Percentiles rank a stretch among this genome's conserved stretches.
Evolutionary conservation across 2,888 invertebrate species (phyloP).

Genomic region (Xanthorhoe designata): DNA sequence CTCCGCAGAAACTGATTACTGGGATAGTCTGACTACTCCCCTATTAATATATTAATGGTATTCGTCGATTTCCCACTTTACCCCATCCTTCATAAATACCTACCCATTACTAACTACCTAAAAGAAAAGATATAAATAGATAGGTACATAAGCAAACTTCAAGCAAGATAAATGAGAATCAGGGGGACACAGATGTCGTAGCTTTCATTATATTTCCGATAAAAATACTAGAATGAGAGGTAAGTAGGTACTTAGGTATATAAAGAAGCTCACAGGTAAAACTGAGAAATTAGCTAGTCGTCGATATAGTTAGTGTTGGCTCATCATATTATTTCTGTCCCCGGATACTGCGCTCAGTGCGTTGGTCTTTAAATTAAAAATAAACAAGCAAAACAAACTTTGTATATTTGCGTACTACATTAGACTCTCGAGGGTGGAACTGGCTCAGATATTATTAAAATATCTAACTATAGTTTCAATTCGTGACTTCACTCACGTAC

Average conservation of each 20-base stretch:
- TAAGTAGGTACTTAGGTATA: too few relatives aligned
- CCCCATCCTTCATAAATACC: too few relatives aligned
- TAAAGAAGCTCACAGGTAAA: not conserved
- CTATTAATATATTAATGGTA: too few relatives aligned
- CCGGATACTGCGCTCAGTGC: constrained; percentile 28
- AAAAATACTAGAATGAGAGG: not conserved
- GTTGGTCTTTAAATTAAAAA: constrained; percentile 39
- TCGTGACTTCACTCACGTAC: not conserved
- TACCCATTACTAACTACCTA: too few relatives aligned
- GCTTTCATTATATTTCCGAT: not conserved
- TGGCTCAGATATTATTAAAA: not conserved
- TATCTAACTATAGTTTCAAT: not conserved
- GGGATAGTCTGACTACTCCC: too few relatives aligned
- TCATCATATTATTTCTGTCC: constrained; percentile 34
- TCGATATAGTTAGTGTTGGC: constrained; percentile 27
- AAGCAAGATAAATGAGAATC: too few relatives aligned
- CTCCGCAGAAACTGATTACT: too few relatives aligned
- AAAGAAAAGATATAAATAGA: too few relatives aligned
- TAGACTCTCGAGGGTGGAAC: not conserved
- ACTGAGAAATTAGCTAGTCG: not conserved
- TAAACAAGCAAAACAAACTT: constrained; percentile 33
- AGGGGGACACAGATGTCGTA: not conserved
- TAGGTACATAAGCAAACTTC: too few relatives aligned
- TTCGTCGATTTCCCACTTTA: too few relatives aligned
- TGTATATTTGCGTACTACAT: constrained; percentile 6